Base-by-base conservation (phyloP, 2,113 vertebrate genomes). In the Anguilla rostrata region DNA sequence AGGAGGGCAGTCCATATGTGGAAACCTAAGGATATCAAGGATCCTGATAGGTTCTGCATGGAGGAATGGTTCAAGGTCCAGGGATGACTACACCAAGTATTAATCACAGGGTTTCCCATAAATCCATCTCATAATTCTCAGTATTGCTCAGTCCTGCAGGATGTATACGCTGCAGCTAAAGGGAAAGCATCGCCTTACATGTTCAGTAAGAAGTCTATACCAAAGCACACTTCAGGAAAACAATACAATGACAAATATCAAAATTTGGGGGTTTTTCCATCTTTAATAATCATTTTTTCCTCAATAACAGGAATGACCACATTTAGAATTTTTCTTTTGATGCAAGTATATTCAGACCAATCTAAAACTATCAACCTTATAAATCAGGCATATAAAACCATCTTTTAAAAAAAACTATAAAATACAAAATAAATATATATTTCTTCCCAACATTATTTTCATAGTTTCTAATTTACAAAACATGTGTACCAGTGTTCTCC, bases 381-480 rank as follows among this genome's bases (percentile, higher is more conserved):
- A 89, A 85, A 89, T 91, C 89, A 83, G 91, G 90, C 90, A 89
- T 40, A 85, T 66, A 82, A 22, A 56, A 75, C 71, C 71, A 75
- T 75, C 60, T 66, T 66, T 75, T 34, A 83, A 83, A 53, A 46
- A 79, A 43, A 88, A 84, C 66, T 79, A 89, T 88, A 92, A 92
- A 92, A 92, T 86, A 85, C 90, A 88, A 91, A 93, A 94, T 90
- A 93, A 92, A 94, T 90, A 87, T 80, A 91, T 84, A 89, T 88
- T 60, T 90, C 20, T 71, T 84, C 29, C 87, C 82, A 87, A 92
- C 56, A 89, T 90, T 66, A 49, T 88, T 88, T 87, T 87, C 90
- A 90, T 91, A 88, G n/a, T 34, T 92, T 88, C 80, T 89, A 87
- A 87, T 84, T 86, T 83, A 83, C 53, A 83, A 53, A 53, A 34